phyloP scores from a whole-genome alignment of 2,797 vertebrate species.

The Enteromius paludinosus region DNA sequence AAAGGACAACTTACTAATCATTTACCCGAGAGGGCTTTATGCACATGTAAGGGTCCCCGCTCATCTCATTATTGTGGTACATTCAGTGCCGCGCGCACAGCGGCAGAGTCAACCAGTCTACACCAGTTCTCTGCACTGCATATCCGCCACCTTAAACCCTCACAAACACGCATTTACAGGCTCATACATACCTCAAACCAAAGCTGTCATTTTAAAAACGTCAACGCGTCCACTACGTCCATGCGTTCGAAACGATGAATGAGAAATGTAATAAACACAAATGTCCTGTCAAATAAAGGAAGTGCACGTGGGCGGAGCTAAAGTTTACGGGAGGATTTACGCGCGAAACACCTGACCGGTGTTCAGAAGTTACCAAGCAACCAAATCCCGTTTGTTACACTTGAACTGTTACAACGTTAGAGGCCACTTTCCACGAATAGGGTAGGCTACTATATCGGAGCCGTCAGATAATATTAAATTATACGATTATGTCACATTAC shows the following conservation, averaged over 20 bases:
- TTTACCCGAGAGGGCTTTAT: conserved; percentile 31
- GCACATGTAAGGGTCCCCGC: conserved; percentile 16
- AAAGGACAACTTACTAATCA: conserved; percentile 42
- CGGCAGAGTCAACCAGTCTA: conserved; percentile 64
- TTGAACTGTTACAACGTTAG: not conserved
- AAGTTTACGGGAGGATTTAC: conserved; percentile 56
- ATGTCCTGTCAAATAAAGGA: conserved; percentile 51
- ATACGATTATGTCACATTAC: not conserved
- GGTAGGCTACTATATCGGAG: not conserved
- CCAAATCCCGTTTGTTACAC: conserved; percentile 5
- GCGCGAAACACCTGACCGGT: conserved; percentile 37
- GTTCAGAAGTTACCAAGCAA: conserved; percentile 16
- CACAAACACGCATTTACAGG: conserved; percentile 7
- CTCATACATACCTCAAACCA: conserved; percentile 45
- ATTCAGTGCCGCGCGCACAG: conserved; percentile 50
- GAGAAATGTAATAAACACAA: conserved; percentile 21
- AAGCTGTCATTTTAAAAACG: conserved; percentile 28
- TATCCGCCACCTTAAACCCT: conserved; percentile 43
- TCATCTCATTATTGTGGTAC: conserved; percentile 32
- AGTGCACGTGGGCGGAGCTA: conserved; percentile 59
- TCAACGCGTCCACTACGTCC: not conserved
- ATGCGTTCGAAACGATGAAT: not conserved
- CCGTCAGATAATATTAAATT: not conserved
- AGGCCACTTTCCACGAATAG: not conserved
- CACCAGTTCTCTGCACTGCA: conserved; percentile 62